Base-by-base conservation (phyloP, 2,113 vertebrate genomes). In the Triplophysa tibetana region DNA sequence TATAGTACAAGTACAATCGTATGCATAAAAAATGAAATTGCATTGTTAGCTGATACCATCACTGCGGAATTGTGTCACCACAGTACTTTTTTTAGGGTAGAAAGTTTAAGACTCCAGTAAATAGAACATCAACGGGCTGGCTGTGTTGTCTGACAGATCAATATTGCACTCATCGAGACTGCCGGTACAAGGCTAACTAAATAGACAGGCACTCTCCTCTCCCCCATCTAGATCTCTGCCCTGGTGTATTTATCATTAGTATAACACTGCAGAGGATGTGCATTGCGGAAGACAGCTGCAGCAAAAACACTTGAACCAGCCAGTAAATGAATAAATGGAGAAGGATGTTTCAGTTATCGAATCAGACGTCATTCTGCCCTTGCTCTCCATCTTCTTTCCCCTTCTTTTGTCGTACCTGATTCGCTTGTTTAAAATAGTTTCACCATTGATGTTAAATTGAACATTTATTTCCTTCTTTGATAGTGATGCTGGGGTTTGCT, bases 201-300 rank as follows among this genome's bases (percentile, higher is more conserved):
- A 75, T 43, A 75, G 58, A 60, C 56, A 74, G 69, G 14, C 70
- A 61, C 70, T 73, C 70, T 13, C 52, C 41, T 38, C 41, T 63
- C 62, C 45, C 73, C 13, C 16, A 9, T 75, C 41, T 75, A 58
- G 16, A 62, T 23, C 9, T 56, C 24, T 33, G 69, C 2, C 14
- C 50, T 70, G 73, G 38, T 75, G 73, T 75, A 63, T 75, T 63
- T 75, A 75, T 75, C 73, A 75, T 75, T 75, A 75, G 72, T 63
- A 19, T 62, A 75, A 75, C 58, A 75, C 73, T 75, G 73, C 73
- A 75, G 73, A 48, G 58, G 58, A 75, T 63, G 58, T 63, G 41
- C 58, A 75, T 26, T 75, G 73, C 21, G 14, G 70, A 74, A 1
- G 60, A 75, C 58, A 29, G 73, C 60, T 77, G 61, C 75, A 52